Conservation (phyloP, 2,797 vertebrate species). For the Betta splendens region DNA sequence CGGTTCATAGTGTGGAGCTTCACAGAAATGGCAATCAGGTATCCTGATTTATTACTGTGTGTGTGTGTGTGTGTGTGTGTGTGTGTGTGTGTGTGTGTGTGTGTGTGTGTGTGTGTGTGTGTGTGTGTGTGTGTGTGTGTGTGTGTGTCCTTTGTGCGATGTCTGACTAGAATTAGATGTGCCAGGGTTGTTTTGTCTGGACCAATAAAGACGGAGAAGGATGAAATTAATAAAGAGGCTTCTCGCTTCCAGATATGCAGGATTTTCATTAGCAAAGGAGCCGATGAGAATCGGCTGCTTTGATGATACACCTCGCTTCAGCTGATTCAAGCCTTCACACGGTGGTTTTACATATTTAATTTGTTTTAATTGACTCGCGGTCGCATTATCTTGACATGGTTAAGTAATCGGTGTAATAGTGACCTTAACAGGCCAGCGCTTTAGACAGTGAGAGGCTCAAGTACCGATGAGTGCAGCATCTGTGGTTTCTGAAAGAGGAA, state of each 20-base stretch:
- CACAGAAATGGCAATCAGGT: slow-evolving; percentile 17
- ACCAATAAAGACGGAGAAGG: slow-evolving; percentile 66
- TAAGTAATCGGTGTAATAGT: slow-evolving; percentile 5
- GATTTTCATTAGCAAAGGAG: slow-evolving; percentile 65
- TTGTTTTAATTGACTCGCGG: slow-evolving; percentile 6
- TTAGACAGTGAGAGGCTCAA: not conserved
- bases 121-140: slow-evolving; percentile 46
- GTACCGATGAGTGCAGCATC: too few relatives aligned
- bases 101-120: slow-evolving; percentile 44
- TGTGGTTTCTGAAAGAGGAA: too few relatives aligned
- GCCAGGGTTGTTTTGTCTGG: slow-evolving; percentile 79
- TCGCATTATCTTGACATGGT: slow-evolving; percentile 25
- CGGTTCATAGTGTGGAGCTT: slow-evolving; percentile 14
- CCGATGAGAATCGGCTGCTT: slow-evolving; percentile 42
- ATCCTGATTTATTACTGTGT: slow-evolving; percentile 41
- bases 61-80: slow-evolving; percentile 45
- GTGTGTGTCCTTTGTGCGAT: slow-evolving; percentile 60
- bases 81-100: slow-evolving; percentile 54
- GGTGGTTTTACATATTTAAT: slow-evolving; percentile 29
- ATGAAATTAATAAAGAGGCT: slow-evolving; percentile 73
- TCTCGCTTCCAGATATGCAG: slow-evolving; percentile 56
- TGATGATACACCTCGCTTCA: slow-evolving; percentile 23
- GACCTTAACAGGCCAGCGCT: not conserved
- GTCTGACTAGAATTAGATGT: slow-evolving; percentile 68
- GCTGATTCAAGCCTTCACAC: slow-evolving; percentile 27